Evolutionary conservation across 2,888 invertebrate species (phyloP).

Genomic region (Tillus elongatus): DNA sequence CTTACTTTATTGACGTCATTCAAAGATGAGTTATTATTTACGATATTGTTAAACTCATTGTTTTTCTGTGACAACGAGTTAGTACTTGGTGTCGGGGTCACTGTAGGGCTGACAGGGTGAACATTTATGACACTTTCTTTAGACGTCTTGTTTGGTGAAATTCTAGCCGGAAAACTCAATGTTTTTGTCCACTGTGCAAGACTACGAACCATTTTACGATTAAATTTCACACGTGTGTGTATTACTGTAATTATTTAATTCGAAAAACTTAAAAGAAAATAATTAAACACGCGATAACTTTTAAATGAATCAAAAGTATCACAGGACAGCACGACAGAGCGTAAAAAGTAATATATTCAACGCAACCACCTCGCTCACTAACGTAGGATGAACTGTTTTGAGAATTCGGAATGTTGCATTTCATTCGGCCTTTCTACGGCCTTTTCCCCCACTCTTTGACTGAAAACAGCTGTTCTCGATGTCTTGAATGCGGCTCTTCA

Average conservation of each 20-base stretch:
- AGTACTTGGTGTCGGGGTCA: constrained; percentile 54
- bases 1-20: constrained; percentile 38
- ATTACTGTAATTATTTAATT: no score
- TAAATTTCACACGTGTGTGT: no score
- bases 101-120: constrained; percentile 45
- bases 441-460: constrained; percentile 33
- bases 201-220: constrained; percentile 67
- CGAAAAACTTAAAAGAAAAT: no score
- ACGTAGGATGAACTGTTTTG: no score
- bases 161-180: constrained; percentile 76
- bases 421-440: constrained; percentile 39
- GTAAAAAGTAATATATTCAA: no score
- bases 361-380: no score
- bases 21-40: constrained; percentile 31
- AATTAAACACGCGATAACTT: no score
- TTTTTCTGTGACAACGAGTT: constrained; percentile 36
- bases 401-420: no score
- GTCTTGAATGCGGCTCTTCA: no score
- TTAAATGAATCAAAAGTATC: no score
- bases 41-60: constrained; percentile 37
- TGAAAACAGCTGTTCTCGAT: constrained; percentile 39
- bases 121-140: constrained; percentile 60
- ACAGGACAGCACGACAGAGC: no score
- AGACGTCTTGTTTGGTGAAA: constrained; percentile 70
- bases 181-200: constrained; percentile 87